phyloP scores from a whole-genome alignment of 2,797 vertebrate species.

The Syngnathus acus region DNA sequence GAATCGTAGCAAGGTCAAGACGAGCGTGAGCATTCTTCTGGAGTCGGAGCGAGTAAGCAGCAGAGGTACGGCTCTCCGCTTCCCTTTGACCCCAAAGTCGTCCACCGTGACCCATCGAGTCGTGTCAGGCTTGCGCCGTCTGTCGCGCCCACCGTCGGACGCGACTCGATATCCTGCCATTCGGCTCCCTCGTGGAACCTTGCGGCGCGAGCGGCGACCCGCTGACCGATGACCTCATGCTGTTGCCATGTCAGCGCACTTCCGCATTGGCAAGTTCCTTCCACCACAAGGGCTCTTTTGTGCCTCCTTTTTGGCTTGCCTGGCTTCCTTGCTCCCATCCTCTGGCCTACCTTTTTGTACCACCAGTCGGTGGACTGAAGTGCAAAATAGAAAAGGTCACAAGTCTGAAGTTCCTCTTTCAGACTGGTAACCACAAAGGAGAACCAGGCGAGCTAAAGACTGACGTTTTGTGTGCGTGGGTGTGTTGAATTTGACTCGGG shows the following conservation, averaged over 20 bases:
- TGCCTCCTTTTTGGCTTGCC: conserved; percentile 37
- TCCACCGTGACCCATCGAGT: too few species aligned
- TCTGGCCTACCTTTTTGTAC: neutral
- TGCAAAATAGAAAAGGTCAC: neutral
- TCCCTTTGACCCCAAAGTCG: conserved; percentile 13
- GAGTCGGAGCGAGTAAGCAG: conserved; percentile 8
- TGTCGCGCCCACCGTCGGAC: neutral
- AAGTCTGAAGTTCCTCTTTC: conserved; percentile 2
- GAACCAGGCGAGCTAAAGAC: neutral
- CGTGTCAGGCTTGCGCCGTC: too few species aligned
- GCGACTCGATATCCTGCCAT: conserved; percentile 55
- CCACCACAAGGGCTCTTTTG: conserved; percentile 54
- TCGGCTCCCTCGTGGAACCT: conserved; percentile 49
- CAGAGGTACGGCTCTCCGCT: conserved; percentile 51
- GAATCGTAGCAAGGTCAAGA: conserved; percentile 9
- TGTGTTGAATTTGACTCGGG: neutral
- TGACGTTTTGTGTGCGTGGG: neutral
- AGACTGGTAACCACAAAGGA: neutral
- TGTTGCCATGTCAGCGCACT: conserved; percentile 39
- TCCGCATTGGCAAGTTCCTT: conserved; percentile 33
- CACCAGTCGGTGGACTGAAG: neutral
- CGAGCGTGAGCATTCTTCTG: conserved; percentile 24
- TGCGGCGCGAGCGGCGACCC: conserved; percentile 13
- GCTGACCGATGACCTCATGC: conserved; percentile 20
- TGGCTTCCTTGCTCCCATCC: neutral